Evolutionary conservation across 1,140 invertebrate genomes (phyloP).

Genomic region (Drosophila navojoa): DNA sequence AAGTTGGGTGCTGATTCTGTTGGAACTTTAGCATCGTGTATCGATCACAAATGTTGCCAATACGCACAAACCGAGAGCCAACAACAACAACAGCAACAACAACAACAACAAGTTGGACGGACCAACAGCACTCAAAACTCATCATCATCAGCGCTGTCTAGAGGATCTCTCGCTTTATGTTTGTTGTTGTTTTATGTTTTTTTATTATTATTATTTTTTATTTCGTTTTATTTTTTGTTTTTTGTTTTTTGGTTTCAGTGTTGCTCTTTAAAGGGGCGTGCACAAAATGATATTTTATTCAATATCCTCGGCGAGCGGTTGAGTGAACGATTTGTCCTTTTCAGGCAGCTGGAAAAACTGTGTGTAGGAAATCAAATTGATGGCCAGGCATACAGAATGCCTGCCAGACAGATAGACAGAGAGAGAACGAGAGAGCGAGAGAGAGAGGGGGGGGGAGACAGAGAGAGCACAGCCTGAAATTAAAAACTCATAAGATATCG

Average conservation of each 20-base stretch:
- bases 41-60: constrained; percentile 81
- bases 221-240: constrained; percentile 8
- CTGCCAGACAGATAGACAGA: constrained; percentile 12
- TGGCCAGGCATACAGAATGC: constrained; percentile 25
- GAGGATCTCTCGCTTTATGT: constrained; percentile 11
- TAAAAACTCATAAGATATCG: constrained; percentile 84
- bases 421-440: constrained; percentile 11
- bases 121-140: constrained; percentile 46
- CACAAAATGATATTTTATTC: constrained; percentile 84
- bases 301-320: constrained; percentile 68
- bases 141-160: constrained; percentile 65
- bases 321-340: constrained; percentile 82
- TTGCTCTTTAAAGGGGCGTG: constrained; percentile 69
- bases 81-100: neutral
- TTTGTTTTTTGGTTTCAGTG: constrained; percentile 10
- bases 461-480: constrained; percentile 68
- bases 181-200: constrained; percentile 6
- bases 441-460: constrained; percentile 1
- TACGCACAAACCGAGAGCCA: constrained; percentile 26
- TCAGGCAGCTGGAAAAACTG: constrained; percentile 69
- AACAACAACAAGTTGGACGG: neutral
- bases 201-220: constrained; percentile 16
- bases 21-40: constrained; percentile 63
- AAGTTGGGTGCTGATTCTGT: neutral
- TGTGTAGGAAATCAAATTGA: constrained; percentile 80